Conservation (phyloP, 2,113 vertebrate genomes). For the Oxyura jamaicensis region DNA sequence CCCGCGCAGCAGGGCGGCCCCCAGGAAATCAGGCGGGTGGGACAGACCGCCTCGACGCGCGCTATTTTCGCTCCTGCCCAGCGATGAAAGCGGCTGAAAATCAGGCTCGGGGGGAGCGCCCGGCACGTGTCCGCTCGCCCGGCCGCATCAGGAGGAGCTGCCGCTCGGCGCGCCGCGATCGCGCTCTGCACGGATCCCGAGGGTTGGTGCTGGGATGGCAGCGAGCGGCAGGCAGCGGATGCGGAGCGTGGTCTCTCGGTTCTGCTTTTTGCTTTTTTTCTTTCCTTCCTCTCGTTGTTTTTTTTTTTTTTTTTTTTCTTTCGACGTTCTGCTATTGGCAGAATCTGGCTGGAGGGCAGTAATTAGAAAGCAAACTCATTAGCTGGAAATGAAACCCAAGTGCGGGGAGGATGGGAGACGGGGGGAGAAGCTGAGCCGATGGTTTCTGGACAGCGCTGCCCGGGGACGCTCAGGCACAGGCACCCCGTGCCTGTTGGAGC, state of each 20-base stretch:
- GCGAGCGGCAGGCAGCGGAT: not conserved
- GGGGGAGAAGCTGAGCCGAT: not conserved
- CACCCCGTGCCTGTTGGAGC: not conserved
- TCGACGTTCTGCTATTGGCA: not conserved
- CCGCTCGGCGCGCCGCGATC: rapidly evolving
- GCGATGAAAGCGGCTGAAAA: not conserved
- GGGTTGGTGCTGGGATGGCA: rapidly evolving
- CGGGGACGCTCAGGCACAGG: not conserved
- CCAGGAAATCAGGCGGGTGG: not conserved
- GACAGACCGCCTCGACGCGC: not conserved
- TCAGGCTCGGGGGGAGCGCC: not conserved
- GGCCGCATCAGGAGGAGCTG: not conserved
- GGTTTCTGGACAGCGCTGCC: not conserved
- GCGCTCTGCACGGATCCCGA: rapidly evolving
- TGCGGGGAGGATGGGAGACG: not conserved
- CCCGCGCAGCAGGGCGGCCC: not conserved
- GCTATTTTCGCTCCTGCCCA: not conserved
- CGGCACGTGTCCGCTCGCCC: not conserved
- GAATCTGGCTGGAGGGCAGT: not conserved
- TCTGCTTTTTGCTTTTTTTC: not conserved
- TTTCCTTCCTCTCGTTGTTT: not conserved
- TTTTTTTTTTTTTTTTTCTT: not conserved
- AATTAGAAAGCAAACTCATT: constrained; percentile 23
- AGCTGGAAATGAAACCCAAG: not conserved
- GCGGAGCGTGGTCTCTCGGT: not conserved